Evolutionary conservation across 2,113 vertebrate genomes (phyloP), one percentile per base, ranked within the genome.

Genomic region (Microcebus griseorufus): DNA sequence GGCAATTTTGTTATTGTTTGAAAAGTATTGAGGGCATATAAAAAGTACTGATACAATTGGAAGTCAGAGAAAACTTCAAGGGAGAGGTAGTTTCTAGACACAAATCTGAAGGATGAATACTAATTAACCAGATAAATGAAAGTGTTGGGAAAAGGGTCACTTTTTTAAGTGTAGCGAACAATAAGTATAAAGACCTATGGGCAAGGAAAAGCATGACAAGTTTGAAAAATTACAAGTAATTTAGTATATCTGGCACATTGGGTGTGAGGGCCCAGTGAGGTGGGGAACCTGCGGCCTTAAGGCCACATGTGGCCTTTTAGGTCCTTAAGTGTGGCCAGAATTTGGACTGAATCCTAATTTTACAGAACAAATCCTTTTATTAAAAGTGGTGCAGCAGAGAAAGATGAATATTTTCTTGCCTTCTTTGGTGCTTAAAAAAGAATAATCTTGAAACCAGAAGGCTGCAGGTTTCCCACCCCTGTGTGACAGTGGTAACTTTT

Each of bases 1-100:
- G 5, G 9, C 2, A 34, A 55, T 90, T 51, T 5, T 37, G 22
- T 84, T 62, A 62, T 37, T 81, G 7, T n/a, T 8, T 84, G 51
- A 81, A 51, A 58, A 79, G 25, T 90, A 6, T 45, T 89, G 18
- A 75, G 42, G 67, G 34, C 14, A 60, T 81, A 51, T 0, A 55
- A 27, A 75, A 79, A 64, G 17, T 32, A 90, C 9, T 16, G 14
- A 37, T 39, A 65, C 18, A 69, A 34, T 4, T 80, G 58, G 20
- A 76, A 95, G n/a, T 83, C 27, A 91, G n/a, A 65, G 55, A 88
- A 72, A 73, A 78, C 34, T 70, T 91, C 45, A 92, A 72, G 20
- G 51, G 69, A 84, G 69, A 48, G 29, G 17, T 37, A 25, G 16
- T 11, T 25, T 80, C 39, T 73, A 75, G 58, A 75, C 32, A 60